A percentile compares a stretch with the other conserved stretches of the same genome.
phyloP scores from a whole-genome alignment of 2,888 invertebrate species.

The Quadroppia sp. region DNA sequence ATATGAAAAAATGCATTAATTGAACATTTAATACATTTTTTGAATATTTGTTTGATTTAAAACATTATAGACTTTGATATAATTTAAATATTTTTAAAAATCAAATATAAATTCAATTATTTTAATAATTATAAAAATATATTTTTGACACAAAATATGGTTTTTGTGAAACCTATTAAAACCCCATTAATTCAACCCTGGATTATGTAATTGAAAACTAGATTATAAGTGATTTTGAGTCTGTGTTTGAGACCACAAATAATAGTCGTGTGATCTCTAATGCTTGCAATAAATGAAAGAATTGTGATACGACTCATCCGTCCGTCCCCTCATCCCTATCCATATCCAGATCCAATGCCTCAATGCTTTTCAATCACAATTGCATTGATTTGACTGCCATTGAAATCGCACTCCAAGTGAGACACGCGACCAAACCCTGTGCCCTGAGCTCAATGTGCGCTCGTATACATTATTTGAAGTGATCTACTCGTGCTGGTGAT shows the following conservation, averaged over 20 bases:
- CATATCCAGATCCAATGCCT: not conserved
- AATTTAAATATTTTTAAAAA: no score
- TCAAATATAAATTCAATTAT: no score
- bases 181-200: no score
- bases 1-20: no score
- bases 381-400: not conserved
- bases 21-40: no score
- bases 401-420: not conserved
- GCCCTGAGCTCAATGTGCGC: not conserved
- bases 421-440: not conserved
- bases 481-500: slow-evolving; percentile 6
- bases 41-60: no score
- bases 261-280: not conserved
- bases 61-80: no score
- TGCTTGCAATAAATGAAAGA: not conserved
- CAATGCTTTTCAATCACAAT: not conserved
- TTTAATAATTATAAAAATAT: no score
- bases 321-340: not conserved
- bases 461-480: not conserved
- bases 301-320: not conserved
- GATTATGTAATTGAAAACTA: not conserved
- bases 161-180: no score
- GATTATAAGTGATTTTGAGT: slow-evolving; percentile 1
- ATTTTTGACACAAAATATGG: no score
- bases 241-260: not conserved